Evolutionary conservation across 2,113 vertebrate genomes (phyloP).

Genomic region (Gnathonemus longibarbis): DNA sequence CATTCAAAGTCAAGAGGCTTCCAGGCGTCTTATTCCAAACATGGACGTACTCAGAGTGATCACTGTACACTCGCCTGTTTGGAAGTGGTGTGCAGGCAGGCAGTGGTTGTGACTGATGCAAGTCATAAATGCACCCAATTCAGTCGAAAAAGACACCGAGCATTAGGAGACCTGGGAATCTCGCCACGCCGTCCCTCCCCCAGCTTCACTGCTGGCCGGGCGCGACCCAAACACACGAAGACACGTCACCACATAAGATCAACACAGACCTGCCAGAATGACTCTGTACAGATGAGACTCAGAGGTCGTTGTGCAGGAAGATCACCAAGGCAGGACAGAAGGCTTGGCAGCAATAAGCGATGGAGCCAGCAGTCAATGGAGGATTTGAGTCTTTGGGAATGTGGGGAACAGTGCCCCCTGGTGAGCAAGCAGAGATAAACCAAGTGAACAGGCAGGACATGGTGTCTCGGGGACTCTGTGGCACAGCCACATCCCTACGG

Average conservation of each 20-base stretch:
- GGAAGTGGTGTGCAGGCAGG: background rate
- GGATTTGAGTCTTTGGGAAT: background rate
- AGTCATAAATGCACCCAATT: background rate
- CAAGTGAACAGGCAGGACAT: background rate
- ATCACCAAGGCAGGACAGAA: background rate
- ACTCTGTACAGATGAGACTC: background rate
- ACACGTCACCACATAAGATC: background rate
- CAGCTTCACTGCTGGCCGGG: background rate
- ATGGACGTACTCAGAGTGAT: background rate
- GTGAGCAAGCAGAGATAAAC: background rate
- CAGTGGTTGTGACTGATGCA: background rate
- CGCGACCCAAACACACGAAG: background rate
- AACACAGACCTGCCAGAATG: background rate
- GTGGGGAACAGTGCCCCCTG: background rate
- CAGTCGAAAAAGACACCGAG: background rate
- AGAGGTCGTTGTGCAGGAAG: background rate
- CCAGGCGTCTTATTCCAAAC: background rate
- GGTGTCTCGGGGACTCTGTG: background rate
- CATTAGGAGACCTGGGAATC: background rate
- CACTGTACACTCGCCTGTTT: background rate
- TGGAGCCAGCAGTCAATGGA: background rate
- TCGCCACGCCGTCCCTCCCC: background rate
- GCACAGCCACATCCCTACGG: background rate
- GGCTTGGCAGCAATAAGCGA: background rate
- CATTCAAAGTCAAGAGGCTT: background rate